phyloP scores from a whole-genome alignment of 92 coral and sea anemone species.

The Epizoanthus scotinus region DNA sequence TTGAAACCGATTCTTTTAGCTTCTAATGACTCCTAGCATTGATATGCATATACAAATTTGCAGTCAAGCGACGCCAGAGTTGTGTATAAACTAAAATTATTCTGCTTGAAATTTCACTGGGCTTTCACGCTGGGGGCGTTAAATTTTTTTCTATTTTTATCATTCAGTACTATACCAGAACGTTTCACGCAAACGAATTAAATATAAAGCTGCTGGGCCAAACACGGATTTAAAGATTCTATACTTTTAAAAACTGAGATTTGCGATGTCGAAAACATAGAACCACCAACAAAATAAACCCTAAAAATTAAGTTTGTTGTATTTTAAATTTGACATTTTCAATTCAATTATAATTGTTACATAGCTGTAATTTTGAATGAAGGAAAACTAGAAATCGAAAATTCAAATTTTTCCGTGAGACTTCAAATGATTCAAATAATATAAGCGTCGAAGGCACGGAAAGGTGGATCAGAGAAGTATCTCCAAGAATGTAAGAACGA shows the following conservation, averaged over 20 bases:
- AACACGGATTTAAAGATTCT: too few species aligned
- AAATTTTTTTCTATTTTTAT: neutral
- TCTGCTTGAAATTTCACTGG: neutral
- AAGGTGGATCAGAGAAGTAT: too few species aligned
- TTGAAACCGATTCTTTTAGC: constrained; percentile 4
- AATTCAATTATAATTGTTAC: constrained; percentile 3
- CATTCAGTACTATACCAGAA: too few species aligned
- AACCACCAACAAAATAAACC: neutral
- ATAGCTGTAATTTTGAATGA: neutral
- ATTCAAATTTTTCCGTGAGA: neutral
- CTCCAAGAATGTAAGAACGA: too few species aligned
- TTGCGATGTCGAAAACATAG: too few species aligned
- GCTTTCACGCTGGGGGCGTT: neutral
- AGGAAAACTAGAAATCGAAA: neutral
- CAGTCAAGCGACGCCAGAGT: neutral
- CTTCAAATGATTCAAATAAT: neutral
- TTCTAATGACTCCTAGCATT: constrained; percentile 11
- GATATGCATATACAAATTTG: neutral
- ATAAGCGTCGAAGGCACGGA: neutral
- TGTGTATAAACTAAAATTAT: neutral
- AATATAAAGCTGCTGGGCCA: too few species aligned
- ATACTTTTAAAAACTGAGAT: too few species aligned
- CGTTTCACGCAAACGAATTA: too few species aligned
- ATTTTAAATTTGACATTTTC: constrained; percentile 8
- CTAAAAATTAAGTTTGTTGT: neutral